Evolutionary conservation across 2,113 vertebrate genomes (phyloP), one percentile per base, ranked within the genome.

Genomic region (Sciurus niger): DNA sequence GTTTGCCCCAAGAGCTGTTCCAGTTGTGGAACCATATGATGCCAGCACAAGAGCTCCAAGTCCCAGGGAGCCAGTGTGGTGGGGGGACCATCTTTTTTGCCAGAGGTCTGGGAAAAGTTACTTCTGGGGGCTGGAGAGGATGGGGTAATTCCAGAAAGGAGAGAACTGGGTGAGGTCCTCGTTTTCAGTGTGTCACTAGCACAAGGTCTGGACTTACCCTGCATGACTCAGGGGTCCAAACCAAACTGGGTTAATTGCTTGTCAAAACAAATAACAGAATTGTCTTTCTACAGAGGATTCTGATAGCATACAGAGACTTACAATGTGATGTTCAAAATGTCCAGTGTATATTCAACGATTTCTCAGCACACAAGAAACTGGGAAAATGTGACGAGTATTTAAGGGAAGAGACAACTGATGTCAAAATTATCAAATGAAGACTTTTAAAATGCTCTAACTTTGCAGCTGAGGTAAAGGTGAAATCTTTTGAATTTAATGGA

Each of bases 401-500:
- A 94, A 95, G 51, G 60, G 78, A 93, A 70, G 77, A 80, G 60
- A 65, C 53, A 84, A 25, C 63, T 84, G 72, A 77, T 89, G 25
- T 83, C 97, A 55, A n/a, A 74, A 70, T 96, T 96, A 73, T 95
- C 48, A 93, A 30, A 84, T 92, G 53, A 32, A 84, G 72, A 79
- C 48, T 94, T 94, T 92, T 86, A 86, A 96, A 85, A 91, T 40
- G 24, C 12, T 93, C 2, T 58, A 87, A 65, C n/a, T 83, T 25
- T 48, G 72, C 2, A 65, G 43, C 4, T 76, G 72, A 90, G 11
- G 22, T 70, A 72, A 87, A 93, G 51, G 32, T 94, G 92, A 93
- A 89, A 16, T 4, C 9, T 87, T 90, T 16, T 68, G 92, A 92
- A 97, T 89, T 51, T 43, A 96, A 85, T 72, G 72, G 58, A 88